These are phyloP conservation scores for Junonia oenone DNA, from an alignment of 2,888 invertebrate species.

Conservation along the genomic window DNA sequence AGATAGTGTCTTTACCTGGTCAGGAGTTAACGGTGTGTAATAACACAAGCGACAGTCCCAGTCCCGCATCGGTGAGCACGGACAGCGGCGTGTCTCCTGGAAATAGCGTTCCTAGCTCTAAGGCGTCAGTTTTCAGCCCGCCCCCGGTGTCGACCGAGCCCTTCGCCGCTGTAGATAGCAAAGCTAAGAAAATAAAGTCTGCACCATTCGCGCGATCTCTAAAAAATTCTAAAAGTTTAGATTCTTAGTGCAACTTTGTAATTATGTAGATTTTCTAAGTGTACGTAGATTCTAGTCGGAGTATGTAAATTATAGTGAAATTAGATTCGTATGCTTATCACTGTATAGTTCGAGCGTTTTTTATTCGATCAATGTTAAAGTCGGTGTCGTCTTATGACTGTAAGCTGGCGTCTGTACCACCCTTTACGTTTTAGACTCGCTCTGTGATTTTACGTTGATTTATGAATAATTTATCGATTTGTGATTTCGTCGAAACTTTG, in stretches of 20 bases:
- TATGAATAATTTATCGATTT: conserved; percentile 4
- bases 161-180: conserved; percentile 47
- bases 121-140: conserved; percentile 55
- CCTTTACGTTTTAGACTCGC: conserved; percentile 11
- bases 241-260: conserved; percentile 69
- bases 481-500: background rate
- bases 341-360: conserved; percentile 47
- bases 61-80: conserved; percentile 67
- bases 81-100: conserved; percentile 71
- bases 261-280: conserved; percentile 79
- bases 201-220: conserved; percentile 56
- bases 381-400: conserved; percentile 28
- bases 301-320: conserved; percentile 55
- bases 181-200: conserved; percentile 59
- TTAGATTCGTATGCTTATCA: conserved; percentile 71
- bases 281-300: conserved; percentile 62
- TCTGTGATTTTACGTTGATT: conserved; percentile 17
- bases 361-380: conserved; percentile 53
- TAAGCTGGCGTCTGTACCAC: conserved; percentile 10
- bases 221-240: conserved; percentile 74
- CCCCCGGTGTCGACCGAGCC: conserved; percentile 46
- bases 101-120: conserved; percentile 62
- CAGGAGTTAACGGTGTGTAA: conserved; percentile 72
- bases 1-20: conserved; percentile 67
- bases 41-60: conserved; percentile 62